Evolutionary conservation across 2,888 invertebrate species (phyloP).

Genomic region (Agrochola lota): DNA sequence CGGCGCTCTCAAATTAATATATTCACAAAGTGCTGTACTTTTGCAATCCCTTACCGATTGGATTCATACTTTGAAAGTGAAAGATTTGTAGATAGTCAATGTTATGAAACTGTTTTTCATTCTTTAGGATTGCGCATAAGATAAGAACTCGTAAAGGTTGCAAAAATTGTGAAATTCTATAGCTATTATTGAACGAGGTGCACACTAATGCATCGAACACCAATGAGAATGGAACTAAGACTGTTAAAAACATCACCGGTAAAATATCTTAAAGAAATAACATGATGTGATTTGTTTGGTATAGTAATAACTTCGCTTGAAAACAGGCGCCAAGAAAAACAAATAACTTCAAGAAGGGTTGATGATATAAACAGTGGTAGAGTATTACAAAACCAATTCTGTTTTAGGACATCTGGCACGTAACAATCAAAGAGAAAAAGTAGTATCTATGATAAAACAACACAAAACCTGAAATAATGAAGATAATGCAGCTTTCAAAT

Average conservation of each 20-base stretch:
- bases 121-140: constrained; percentile 17
- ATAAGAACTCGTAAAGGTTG: constrained; percentile 28
- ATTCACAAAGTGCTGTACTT: constrained; percentile 2
- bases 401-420: not conserved
- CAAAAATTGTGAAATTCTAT: constrained; percentile 20
- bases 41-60: constrained; percentile 8
- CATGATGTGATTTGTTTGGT: not conserved
- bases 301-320: not conserved
- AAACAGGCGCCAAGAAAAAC: constrained; percentile 30
- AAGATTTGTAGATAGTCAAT: constrained; percentile 5
- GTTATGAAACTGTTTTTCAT: constrained; percentile 19
- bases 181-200: constrained; percentile 4
- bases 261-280: constrained; percentile 4
- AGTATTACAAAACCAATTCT: not conserved
- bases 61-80: constrained; percentile 14
- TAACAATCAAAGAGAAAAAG: not conserved
- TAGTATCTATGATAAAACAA: constrained; percentile 11
- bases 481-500: not conserved
- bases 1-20: constrained; percentile 1
- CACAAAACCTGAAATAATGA: not conserved
- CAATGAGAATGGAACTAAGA: not conserved
- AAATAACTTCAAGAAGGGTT: constrained; percentile 15
- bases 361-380: not conserved
- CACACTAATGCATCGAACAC: constrained; percentile 6
- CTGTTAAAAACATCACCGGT: not conserved